Evolutionary conservation across 2,797 vertebrate genomes (phyloP).

Genomic region (Sphenopsis melanotis): DNA sequence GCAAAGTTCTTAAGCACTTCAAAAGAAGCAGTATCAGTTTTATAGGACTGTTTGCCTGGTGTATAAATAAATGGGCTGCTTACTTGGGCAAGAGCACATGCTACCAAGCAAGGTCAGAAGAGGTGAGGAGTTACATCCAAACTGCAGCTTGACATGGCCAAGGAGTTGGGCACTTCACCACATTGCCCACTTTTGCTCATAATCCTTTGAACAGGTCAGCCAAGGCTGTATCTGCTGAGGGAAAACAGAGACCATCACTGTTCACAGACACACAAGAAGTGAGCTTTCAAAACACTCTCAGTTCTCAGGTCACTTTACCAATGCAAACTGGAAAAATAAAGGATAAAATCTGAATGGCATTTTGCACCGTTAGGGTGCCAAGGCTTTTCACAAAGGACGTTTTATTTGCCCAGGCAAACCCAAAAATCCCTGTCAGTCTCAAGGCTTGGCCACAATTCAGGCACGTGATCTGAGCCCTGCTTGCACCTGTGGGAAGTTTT

Average conservation of each 20-base stretch:
- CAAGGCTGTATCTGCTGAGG: neutral
- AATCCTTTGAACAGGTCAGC: neutral
- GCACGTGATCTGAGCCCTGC: neutral
- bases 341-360: neutral
- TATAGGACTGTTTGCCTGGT: neutral
- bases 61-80: neutral
- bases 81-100: neutral
- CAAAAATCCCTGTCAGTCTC: neutral
- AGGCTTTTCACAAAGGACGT: neutral
- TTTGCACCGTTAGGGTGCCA: neutral
- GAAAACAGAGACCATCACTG: constrained; percentile 1
- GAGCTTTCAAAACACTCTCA: neutral
- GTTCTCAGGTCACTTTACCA: neutral
- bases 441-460: neutral
- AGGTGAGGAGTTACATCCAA: neutral
- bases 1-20: neutral
- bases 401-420: neutral
- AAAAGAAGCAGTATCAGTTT: neutral
- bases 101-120: neutral
- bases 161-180: neutral
- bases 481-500: neutral
- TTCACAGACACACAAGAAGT: neutral
- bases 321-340: constrained; percentile 24
- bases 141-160: neutral
- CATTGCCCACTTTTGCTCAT: neutral